Evolutionary conservation across 2,797 vertebrate species (phyloP).

Genomic region (Catostomus latipinnis): DNA sequence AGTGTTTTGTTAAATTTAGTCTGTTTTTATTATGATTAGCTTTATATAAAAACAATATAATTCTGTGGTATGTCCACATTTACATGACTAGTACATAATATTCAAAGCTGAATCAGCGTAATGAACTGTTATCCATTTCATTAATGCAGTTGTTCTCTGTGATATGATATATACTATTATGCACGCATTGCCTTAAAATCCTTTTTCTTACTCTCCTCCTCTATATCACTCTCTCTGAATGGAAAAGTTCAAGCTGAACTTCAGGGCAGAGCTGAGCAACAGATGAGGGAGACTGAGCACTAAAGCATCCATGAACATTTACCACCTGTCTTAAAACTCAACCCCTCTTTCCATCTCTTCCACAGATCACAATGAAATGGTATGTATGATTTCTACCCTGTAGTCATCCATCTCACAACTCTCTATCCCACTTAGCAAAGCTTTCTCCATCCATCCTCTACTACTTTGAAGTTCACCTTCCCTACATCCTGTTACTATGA

Average conservation of each 20-base stretch:
- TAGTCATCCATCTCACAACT: conserved; percentile 54
- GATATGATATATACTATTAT: too few relatives aligned
- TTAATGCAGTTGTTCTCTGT: too few relatives aligned
- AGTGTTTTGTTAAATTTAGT: too few relatives aligned
- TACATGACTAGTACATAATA: too few relatives aligned
- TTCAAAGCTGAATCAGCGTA: too few relatives aligned
- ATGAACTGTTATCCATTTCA: too few relatives aligned
- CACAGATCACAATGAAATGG: conserved; percentile 70
- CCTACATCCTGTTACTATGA: conserved; percentile 26
- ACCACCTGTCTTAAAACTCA: conserved; percentile 56
- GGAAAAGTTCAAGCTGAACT: conserved; percentile 15
- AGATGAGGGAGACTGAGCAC: conserved; percentile 67
- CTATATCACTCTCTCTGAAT: neutral
- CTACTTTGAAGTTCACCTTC: conserved; percentile 40
- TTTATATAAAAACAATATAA: too few relatives aligned
- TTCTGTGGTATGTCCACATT: too few relatives aligned
- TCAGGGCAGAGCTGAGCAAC: conserved; percentile 63
- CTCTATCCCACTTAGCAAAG: conserved; percentile 61
- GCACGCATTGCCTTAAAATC: too few relatives aligned
- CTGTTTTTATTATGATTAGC: too few relatives aligned
- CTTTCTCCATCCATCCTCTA: conserved; percentile 39
- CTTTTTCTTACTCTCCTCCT: too few relatives aligned
- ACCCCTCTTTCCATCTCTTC: conserved; percentile 55
- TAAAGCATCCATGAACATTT: conserved; percentile 71
- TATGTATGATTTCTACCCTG: conserved; percentile 62